Percentiles rank a stretch among this genome's conserved stretches.
phyloP scores from a whole-genome alignment of 2,888 invertebrate species.

The Pherbina coryleti region DNA sequence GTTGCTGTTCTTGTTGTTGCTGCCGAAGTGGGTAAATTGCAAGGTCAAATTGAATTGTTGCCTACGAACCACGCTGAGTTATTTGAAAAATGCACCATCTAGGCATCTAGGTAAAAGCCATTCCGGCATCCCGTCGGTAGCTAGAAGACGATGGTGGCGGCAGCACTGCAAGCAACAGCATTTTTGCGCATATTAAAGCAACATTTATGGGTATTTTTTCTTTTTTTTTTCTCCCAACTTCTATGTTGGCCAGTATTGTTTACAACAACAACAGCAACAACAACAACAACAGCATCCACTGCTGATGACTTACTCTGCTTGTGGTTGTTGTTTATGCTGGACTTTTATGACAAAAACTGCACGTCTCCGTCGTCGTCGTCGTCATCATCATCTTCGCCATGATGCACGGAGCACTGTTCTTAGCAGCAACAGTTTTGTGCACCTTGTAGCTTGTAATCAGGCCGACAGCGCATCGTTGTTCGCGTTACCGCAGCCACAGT shows the following conservation, averaged over 20 bases:
- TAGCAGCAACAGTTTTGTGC: not conserved
- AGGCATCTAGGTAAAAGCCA: not conserved
- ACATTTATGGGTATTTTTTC: not conserved
- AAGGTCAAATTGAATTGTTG: slow-evolving; percentile 35
- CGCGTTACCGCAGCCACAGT: not conserved
- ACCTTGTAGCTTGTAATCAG: not conserved
- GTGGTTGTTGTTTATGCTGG: not conserved
- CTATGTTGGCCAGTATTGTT: not conserved
- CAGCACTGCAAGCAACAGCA: not conserved
- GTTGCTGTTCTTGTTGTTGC: slow-evolving; percentile 31
- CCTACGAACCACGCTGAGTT: not conserved
- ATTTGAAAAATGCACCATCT: slow-evolving; percentile 33
- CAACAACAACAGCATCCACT: not conserved
- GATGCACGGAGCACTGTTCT: too few relatives aligned
- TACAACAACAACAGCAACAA: not conserved
- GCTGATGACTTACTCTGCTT: slow-evolving; percentile 1
- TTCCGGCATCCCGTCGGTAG: not conserved
- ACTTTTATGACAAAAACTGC: not conserved
- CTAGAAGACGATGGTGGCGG: not conserved
- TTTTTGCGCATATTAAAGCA: slow-evolving; percentile 1
- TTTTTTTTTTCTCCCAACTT: too few relatives aligned
- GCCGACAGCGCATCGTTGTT: not conserved
- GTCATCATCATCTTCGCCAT: not conserved
- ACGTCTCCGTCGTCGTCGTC: not conserved
- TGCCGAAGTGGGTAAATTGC: slow-evolving; percentile 31